A percentile compares a stretch with the other conserved stretches of the same genome.
Evolutionary conservation across 2,113 vertebrate species (phyloP).

Genomic region (Lonchura striata): DNA sequence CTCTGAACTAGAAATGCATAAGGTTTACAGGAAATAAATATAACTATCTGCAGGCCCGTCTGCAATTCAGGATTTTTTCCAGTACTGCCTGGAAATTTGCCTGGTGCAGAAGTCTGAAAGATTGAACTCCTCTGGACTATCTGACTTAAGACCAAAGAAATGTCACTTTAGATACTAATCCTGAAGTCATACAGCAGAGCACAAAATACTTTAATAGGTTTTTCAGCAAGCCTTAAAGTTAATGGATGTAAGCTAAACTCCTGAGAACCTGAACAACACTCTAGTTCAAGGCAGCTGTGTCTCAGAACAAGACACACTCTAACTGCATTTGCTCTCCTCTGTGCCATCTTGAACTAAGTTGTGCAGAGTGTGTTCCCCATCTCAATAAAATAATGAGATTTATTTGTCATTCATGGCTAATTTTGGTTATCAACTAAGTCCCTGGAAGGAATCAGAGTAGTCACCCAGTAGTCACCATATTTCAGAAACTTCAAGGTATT

Average conservation of each 20-base stretch:
- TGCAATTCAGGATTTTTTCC: neutral
- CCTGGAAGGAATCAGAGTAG: neutral
- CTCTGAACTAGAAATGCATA: neutral
- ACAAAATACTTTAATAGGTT: neutral
- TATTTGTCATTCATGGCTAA: rapidly evolving
- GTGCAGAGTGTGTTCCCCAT: neutral
- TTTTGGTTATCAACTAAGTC: neutral
- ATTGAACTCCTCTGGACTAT: neutral
- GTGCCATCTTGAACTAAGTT: neutral
- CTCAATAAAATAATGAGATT: neutral
- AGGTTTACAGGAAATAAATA: neutral
- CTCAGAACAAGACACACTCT: neutral
- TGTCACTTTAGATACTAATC: neutral
- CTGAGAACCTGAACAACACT: neutral
- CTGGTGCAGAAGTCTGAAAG: neutral
- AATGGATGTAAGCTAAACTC: neutral
- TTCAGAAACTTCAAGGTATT: neutral
- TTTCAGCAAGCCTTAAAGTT: neutral
- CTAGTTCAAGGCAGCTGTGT: neutral
- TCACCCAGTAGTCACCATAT: neutral
- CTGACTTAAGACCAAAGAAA: neutral
- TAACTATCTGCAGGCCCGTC: neutral
- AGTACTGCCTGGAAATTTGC: neutral
- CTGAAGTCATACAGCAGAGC: neutral
- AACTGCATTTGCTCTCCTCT: neutral